These are phyloP conservation scores for Parnassius mnemosyne DNA, from an alignment of 2,888 invertebrate genomes.

Conservation along the genomic window DNA sequence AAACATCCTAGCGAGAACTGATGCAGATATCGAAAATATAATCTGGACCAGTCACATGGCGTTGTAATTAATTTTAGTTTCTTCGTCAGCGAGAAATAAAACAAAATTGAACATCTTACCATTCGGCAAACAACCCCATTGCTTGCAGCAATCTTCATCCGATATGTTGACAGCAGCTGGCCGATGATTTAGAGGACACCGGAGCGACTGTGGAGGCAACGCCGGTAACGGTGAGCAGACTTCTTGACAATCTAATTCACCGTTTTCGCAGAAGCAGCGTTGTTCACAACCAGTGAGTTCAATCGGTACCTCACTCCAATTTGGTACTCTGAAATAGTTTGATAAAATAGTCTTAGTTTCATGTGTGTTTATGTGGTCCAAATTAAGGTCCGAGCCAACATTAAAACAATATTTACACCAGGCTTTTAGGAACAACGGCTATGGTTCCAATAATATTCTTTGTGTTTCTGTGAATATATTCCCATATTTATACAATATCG, in stretches of 20 bases:
- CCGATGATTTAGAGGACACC: conserved; percentile 85
- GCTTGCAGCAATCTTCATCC: conserved; percentile 91
- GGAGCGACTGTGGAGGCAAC: conserved; percentile 86
- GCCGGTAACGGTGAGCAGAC: conserved; percentile 89
- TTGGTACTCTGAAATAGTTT: conserved; percentile 75
- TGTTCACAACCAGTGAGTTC: conserved; percentile 91
- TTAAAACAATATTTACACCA: no score
- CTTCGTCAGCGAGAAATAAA: no score
- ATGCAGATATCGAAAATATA: no score
- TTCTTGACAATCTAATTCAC: conserved; percentile 91
- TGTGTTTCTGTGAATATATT: no score
- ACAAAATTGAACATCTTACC: conserved; percentile 42
- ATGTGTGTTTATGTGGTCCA: no score
- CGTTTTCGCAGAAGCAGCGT: conserved; percentile 92
- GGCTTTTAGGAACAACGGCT: no score
- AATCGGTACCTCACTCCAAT: conserved; percentile 91
- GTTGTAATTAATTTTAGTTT: no score
- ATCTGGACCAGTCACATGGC: no score
- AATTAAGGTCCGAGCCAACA: no score
- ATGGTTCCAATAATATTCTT: no score
- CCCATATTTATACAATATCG: no score
- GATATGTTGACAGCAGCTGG: conserved; percentile 82
- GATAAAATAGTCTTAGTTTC: not conserved
- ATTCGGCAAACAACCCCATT: conserved; percentile 84
- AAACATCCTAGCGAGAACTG: no score